Percentiles rank a stretch among this genome's conserved stretches.
Evolutionary conservation across 64 coral and sea anemone genomes (phyloP).

Genomic region (Montipora capricornis): DNA sequence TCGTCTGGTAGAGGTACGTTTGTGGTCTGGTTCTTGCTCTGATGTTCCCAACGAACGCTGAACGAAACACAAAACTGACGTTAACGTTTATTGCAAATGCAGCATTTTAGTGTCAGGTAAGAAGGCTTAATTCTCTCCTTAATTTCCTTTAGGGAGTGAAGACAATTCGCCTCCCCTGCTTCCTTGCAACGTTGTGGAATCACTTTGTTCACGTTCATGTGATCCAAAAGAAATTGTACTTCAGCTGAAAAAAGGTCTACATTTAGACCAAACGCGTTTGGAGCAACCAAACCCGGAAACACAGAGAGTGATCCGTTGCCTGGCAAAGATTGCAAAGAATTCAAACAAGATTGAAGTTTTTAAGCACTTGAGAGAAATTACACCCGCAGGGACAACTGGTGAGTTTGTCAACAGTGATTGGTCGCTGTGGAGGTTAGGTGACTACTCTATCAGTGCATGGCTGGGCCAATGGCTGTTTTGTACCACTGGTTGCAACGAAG

Average conservation of each 20-base stretch:
- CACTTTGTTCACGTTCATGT: not conserved
- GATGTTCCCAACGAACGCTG: too few species aligned
- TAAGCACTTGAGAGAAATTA: not conserved
- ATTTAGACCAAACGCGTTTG: not conserved
- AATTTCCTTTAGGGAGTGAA: not conserved
- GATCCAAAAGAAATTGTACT: not conserved
- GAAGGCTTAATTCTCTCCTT: too few species aligned
- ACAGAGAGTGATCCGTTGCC: not conserved
- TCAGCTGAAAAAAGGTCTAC: not conserved
- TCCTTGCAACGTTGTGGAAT: not conserved
- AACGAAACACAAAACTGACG: too few species aligned
- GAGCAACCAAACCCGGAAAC: not conserved
- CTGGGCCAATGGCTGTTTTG: too few species aligned
- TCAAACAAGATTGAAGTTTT: not conserved
- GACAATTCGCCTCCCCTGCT: not conserved
- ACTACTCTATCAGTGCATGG: too few species aligned
- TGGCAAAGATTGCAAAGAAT: not conserved
- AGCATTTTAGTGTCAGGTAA: too few species aligned
- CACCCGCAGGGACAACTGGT: constrained; percentile 4
- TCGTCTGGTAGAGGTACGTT: too few species aligned
- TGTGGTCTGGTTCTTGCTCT: too few species aligned
- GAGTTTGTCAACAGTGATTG: not conserved
- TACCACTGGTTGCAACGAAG: too few species aligned
- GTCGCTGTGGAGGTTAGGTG: too few species aligned
- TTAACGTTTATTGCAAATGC: too few species aligned